Base-by-base conservation (phyloP, 2,113 vertebrate species). In the Megatriorchis doriae region DNA sequence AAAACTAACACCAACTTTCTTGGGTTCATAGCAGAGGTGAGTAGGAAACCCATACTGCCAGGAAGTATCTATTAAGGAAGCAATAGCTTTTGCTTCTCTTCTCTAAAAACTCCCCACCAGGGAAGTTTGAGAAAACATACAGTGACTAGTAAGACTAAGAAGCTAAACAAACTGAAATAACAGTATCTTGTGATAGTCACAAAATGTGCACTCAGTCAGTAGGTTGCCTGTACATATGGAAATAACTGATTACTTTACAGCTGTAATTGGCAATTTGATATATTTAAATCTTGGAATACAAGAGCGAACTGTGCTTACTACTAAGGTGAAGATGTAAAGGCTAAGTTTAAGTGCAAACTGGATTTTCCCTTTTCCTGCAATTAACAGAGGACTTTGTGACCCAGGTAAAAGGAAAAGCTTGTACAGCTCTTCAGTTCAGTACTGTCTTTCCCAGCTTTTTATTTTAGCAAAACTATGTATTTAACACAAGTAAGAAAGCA, bases 391-490 rank as follows among this genome's bases (percentile, higher is more conserved):
- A 56, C 27, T 79, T 53, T 9, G 11, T 48, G 31, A 75, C 14
- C 5, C 27, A 84, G 40, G 17, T 38, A 58, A 81, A 83, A 58
- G n/a, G 26, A 65, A 70, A 95, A 80, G 19, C 56, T 62, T 52
- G 8, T 16, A 55, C 26, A 68, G 21, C 13, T 68, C 59, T 81
- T 80, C 58, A 66, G 20, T 50, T 58, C n/a, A 79, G 43, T 31
- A 68, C 2, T 0, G 0, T 9, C 22, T 42, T 61, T 58, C 45
- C 4, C 42, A 59, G 48, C 7, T 84, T 81, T 67, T 42, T 62
- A 47, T 22, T 71, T 61, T 5, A 81, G 42, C 20, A 63, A 93
- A 93, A 66, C 7, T 12, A 42, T 25, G 0, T n/a, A 42, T 65
- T 58, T 58, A 70, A 79, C 26, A 45, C 4, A 74, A 53, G n/a